phyloP scores from a whole-genome alignment of 2,797 vertebrate species.

The Smutsia temminckii region DNA sequence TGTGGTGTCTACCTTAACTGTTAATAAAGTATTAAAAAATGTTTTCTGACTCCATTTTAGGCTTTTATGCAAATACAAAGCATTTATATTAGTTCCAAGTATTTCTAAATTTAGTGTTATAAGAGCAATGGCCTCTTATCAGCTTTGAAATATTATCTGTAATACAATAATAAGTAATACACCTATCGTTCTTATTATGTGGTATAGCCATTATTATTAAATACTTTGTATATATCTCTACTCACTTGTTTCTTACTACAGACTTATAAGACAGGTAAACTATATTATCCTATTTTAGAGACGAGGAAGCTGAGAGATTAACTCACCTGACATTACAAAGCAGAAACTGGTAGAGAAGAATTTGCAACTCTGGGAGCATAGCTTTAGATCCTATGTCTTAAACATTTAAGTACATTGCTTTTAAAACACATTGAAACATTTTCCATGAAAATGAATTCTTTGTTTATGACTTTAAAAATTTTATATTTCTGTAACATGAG shows the following conservation, averaged over 20 bases:
- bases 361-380: not conserved
- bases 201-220: not conserved
- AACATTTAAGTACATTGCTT: not conserved
- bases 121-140: not conserved
- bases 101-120: not conserved
- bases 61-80: not conserved
- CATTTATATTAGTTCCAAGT: not conserved
- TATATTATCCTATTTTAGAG: not conserved
- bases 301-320: not conserved
- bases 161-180: not conserved
- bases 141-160: not conserved
- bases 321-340: not conserved
- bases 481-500: not conserved
- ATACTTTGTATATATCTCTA: not conserved
- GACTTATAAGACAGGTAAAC: not conserved
- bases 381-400: not conserved
- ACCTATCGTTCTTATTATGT: not conserved
- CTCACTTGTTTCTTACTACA: not conserved
- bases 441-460: not conserved
- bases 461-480: not conserved
- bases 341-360: not conserved
- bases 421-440: not conserved
- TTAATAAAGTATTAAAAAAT: constrained; percentile 4
- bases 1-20: not conserved
- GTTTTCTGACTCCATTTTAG: not conserved